These are phyloP conservation scores for Neosilurus mollespiculum DNA, from an alignment of 2,797 vertebrate genomes.

Conservation along the genomic window DNA sequence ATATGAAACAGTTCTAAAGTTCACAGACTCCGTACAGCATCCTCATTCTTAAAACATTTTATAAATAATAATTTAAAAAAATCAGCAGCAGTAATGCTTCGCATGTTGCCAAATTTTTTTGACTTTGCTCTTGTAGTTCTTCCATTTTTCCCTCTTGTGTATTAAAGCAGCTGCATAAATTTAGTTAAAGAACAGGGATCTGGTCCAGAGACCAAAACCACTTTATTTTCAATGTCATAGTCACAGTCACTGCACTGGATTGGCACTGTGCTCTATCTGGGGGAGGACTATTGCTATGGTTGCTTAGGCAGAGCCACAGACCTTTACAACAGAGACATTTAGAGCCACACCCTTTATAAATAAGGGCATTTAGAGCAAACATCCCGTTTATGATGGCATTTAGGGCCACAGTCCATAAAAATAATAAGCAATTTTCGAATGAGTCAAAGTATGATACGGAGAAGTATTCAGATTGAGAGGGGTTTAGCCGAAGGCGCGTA, in stretches of 20 bases:
- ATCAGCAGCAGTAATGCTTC: background rate
- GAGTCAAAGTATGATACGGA: no score
- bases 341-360: background rate
- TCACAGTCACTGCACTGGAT: slow-evolving; percentile 11
- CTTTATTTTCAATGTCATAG: slow-evolving; percentile 17
- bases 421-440: background rate
- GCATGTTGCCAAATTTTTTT: background rate
- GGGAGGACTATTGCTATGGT: background rate
- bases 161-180: background rate
- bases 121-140: background rate
- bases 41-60: background rate
- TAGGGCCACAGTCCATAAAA: background rate
- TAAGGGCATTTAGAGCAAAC: background rate
- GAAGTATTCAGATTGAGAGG: no score
- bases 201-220: slow-evolving; percentile 5
- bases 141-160: background rate
- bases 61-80: no score
- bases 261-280: slow-evolving; percentile 1
- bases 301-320: slow-evolving; percentile 22
- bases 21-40: background rate
- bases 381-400: background rate
- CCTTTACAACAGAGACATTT: background rate
- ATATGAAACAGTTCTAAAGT: background rate
- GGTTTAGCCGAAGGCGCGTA: no score
- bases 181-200: background rate